Conservation (phyloP, 1,140 invertebrate genomes). For the Choristoneura fumiferana region DNA sequence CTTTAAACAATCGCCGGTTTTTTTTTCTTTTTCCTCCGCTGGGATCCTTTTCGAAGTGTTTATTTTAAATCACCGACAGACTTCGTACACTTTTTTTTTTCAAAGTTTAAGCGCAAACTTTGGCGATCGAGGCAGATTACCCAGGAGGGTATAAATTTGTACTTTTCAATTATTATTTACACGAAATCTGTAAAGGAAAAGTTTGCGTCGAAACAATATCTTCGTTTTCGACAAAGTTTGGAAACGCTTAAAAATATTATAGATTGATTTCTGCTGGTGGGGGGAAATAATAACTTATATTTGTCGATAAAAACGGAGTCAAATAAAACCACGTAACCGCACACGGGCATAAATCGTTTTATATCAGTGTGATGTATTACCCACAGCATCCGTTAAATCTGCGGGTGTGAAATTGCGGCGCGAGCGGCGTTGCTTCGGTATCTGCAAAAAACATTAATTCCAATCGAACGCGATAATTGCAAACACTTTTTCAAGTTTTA, state of each 20-base stretch:
- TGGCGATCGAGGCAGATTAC: slow-evolving; percentile 25
- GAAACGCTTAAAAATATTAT: too few relatives aligned
- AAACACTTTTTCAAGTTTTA: slow-evolving; percentile 5
- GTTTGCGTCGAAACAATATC: slow-evolving; percentile 36
- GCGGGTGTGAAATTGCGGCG: slow-evolving; percentile 26
- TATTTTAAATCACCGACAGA: slow-evolving; percentile 34
- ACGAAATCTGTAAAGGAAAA: slow-evolving; percentile 29
- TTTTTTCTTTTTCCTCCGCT: slow-evolving; percentile 21
- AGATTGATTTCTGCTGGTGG: too few relatives aligned
- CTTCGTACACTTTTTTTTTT: slow-evolving; percentile 44
- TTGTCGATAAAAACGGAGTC: slow-evolving; percentile 12
- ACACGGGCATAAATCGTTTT: slow-evolving; percentile 25
- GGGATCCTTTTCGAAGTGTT: slow-evolving; percentile 24
- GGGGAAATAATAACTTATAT: too few relatives aligned
- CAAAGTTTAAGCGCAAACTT: slow-evolving; percentile 40
- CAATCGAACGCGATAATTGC: slow-evolving; percentile 12
- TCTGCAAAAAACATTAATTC: slow-evolving; percentile 17
- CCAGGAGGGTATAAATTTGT: slow-evolving; percentile 30
- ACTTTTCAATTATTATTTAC: slow-evolving; percentile 41
- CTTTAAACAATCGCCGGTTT: slow-evolving; percentile 37
- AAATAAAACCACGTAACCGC: slow-evolving; percentile 27
- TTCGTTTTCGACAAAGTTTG: slow-evolving; percentile 4
- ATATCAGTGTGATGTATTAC: slow-evolving; percentile 31
- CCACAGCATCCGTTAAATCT: slow-evolving; percentile 30
- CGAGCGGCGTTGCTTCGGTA: slow-evolving; percentile 18